Evolutionary conservation across 2,888 invertebrate genomes (phyloP).

Genomic region (Acanthosepion pharaonis): DNA sequence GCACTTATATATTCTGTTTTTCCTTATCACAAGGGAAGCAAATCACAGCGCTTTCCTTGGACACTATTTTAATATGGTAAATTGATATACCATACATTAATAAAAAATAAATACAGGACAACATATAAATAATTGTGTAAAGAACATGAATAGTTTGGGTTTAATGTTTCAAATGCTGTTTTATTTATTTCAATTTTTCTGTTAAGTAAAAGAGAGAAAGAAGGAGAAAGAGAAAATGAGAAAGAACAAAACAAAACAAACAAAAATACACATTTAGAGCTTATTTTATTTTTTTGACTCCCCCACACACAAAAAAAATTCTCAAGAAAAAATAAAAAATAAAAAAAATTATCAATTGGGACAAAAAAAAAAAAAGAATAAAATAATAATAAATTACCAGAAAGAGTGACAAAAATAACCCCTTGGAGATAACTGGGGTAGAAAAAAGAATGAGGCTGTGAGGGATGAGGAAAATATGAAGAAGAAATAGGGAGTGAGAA

Average conservation of each 20-base stretch:
- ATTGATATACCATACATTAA: neutral
- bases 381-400: neutral
- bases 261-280: slow-evolving; percentile 14
- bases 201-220: neutral
- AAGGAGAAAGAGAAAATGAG: neutral
- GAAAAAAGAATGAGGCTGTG: neutral
- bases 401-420: neutral
- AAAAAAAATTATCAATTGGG: neutral
- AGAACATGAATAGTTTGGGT: slow-evolving; percentile 8
- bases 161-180: neutral
- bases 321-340: neutral
- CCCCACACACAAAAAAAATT: neutral
- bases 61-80: neutral
- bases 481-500: neutral
- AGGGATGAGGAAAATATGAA: neutral
- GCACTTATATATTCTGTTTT: neutral
- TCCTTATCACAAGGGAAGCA: neutral
- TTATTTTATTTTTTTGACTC: slow-evolving; percentile 11
- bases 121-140: slow-evolving; percentile 5
- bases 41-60: neutral
- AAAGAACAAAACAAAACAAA: neutral
- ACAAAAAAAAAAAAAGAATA: neutral
- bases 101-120: slow-evolving; percentile 5
- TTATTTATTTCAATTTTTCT: slow-evolving; percentile 21
- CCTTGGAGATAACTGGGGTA: neutral